Conservation (phyloP, 2,888 invertebrate species). For the Lagria hirta region DNA sequence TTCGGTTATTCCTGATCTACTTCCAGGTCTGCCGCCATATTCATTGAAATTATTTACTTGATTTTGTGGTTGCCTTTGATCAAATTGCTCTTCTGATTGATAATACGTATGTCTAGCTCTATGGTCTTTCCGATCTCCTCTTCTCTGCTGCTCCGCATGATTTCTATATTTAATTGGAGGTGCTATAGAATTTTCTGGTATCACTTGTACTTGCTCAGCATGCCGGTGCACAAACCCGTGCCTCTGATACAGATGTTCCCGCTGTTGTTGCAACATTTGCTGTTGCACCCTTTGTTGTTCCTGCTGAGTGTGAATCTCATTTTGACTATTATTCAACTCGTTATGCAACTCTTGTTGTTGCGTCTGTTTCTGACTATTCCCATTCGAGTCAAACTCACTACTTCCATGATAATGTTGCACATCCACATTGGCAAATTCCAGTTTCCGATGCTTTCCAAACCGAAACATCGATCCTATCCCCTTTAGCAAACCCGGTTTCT, state of each 20-base stretch:
- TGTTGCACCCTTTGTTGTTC: constrained; percentile 19
- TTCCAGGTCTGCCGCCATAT: constrained; percentile 57
- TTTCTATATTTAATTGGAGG: constrained; percentile 47
- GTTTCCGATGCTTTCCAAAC: constrained; percentile 68
- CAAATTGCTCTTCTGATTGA: constrained; percentile 58
- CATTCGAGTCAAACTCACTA: constrained; percentile 47
- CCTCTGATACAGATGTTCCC: constrained; percentile 48
- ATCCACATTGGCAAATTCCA: constrained; percentile 46
- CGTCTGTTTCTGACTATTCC: constrained; percentile 46
- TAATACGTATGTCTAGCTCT: constrained; percentile 62
- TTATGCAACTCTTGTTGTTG: constrained; percentile 31
- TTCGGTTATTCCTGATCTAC: constrained; percentile 58
- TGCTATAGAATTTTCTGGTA: constrained; percentile 50
- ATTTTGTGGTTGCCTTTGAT: constrained; percentile 51
- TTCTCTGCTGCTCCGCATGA: constrained; percentile 39
- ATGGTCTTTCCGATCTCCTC: constrained; percentile 53
- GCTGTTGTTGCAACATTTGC: constrained; percentile 21
- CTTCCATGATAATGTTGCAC: constrained; percentile 47
- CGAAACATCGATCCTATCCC: constrained; percentile 78
- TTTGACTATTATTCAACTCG: too few species aligned
- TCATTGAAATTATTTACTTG: constrained; percentile 50
- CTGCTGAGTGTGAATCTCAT: constrained; percentile 22
- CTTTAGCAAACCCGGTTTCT: constrained; percentile 78
- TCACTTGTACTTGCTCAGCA: constrained; percentile 53
- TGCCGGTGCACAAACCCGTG: constrained; percentile 51